phyloP scores from a whole-genome alignment of 2,113 vertebrate species.

The Athene cunicularia region DNA sequence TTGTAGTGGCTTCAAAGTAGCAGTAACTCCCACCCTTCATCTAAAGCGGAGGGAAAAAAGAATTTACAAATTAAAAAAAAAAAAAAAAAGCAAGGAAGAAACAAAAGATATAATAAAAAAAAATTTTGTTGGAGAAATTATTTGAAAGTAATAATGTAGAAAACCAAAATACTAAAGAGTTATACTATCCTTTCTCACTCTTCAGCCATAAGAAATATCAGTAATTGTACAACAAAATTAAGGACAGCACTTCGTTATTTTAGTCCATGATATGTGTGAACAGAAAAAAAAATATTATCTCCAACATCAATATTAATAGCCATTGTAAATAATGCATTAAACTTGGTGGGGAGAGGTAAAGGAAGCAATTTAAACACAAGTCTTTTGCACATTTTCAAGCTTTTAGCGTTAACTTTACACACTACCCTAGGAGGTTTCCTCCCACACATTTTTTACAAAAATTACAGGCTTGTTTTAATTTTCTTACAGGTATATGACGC shows the following conservation, averaged over 20 bases:
- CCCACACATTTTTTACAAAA: neutral
- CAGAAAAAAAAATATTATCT: neutral
- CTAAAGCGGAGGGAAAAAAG: rapidly evolving
- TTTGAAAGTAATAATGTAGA: neutral
- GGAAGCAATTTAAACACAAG: neutral
- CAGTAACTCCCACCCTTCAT: neutral
- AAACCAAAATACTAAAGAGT: neutral
- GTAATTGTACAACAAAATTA: neutral
- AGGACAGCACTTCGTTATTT: neutral
- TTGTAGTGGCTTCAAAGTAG: neutral
- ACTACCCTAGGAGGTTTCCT: neutral
- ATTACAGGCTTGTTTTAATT: rapidly evolving
- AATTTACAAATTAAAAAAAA: no score
- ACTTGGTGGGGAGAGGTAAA: neutral
- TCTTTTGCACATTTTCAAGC: neutral
- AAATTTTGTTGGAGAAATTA: neutral
- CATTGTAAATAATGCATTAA: neutral
- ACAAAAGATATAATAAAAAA: neutral
- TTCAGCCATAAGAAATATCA: neutral
- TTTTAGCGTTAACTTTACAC: neutral
- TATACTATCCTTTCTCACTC: neutral
- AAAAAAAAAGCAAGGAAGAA: neutral
- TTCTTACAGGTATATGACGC: neutral
- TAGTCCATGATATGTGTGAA: neutral
- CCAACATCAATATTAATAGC: neutral